Base-by-base conservation (phyloP, 2,113 vertebrate genomes). In the Pachycephala philippinensis region DNA sequence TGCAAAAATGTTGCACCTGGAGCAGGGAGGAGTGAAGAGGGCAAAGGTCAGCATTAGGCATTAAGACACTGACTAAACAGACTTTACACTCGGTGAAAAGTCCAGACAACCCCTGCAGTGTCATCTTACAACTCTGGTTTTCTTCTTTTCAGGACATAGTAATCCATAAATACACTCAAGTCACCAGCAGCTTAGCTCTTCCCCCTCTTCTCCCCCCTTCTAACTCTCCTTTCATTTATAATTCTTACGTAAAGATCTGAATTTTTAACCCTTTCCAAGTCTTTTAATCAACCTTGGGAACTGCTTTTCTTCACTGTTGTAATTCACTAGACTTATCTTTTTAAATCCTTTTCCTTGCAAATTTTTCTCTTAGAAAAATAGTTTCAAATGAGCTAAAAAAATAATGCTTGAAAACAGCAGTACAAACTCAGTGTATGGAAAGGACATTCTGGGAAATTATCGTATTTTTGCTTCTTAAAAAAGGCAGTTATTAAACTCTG, bases 91-190 rank as follows among this genome's bases (percentile, higher is more conserved):
- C 88, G 87, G 97, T 97, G 98, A 98, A 98, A 98, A 97, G 98
- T 97, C 98, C 98, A 98, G 98, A 98, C 97, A 93, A 98, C 98
- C 98, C 98, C 98, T 96, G 98, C 96, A 97, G 98, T 93, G 97
- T 98, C 97, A 95, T 97, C 95, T 97, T 97, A 98, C 98, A 98
- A 98, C 98, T 97, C 92, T 96, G 94, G 96, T 97, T 98, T 98
- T 97, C 97, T 98, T 98, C 97, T 96, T 97, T 98, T 97, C 97
- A 97, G 96, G 92, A 87, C 96, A 88, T 89, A 95, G 98, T 97
- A 98, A 99, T 98, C 98, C 98, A 98, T 98, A 99, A 98, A 99
- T 97, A 98, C 98, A 98, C 97, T 97, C 96, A 98, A 98, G 97
- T 98, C 98, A 98, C 98, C 94, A 96, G 98, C 97, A 91, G 97